Percentiles rank a stretch among this genome's conserved stretches.
Conservation (phyloP, 2,888 invertebrate species). For the Epinotia nisella region DNA sequence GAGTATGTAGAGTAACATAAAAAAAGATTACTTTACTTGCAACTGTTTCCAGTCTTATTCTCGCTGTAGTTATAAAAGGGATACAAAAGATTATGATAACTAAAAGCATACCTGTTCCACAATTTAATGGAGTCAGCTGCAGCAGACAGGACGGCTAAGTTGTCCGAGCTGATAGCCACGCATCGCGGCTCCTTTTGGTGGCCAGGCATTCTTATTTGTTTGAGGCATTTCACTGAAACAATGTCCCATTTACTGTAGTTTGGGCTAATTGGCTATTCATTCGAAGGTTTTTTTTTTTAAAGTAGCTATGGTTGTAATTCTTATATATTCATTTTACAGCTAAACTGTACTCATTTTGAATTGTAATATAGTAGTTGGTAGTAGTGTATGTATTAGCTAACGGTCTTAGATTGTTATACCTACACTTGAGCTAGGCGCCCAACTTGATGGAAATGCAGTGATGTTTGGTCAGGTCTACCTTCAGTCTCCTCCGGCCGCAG, state of each 20-base stretch:
- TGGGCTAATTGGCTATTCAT: neutral
- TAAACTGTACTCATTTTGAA: neutral
- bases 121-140: constrained; percentile 95
- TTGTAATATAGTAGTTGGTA: neutral
- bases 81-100: neutral
- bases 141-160: constrained; percentile 93
- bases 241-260: neutral
- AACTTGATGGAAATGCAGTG: constrained; percentile 83
- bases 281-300: neutral
- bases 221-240: constrained; percentile 79
- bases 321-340: neutral
- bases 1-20: too few species aligned
- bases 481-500: constrained; percentile 84
- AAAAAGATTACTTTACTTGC: too few species aligned
- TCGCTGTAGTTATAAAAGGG: too few species aligned
- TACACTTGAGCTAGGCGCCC: constrained; percentile 88
- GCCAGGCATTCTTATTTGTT: constrained; percentile 89
- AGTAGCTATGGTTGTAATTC: too few species aligned
- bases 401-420: too few species aligned
- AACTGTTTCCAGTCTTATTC: too few species aligned
- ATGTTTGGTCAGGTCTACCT: constrained; percentile 66
- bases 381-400: neutral
- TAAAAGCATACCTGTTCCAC: constrained; percentile 91
- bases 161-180: constrained; percentile 95
- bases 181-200: constrained; percentile 96